Conservation (phyloP, 2,797 vertebrate genomes). For the Gorsachius magnificus region DNA sequence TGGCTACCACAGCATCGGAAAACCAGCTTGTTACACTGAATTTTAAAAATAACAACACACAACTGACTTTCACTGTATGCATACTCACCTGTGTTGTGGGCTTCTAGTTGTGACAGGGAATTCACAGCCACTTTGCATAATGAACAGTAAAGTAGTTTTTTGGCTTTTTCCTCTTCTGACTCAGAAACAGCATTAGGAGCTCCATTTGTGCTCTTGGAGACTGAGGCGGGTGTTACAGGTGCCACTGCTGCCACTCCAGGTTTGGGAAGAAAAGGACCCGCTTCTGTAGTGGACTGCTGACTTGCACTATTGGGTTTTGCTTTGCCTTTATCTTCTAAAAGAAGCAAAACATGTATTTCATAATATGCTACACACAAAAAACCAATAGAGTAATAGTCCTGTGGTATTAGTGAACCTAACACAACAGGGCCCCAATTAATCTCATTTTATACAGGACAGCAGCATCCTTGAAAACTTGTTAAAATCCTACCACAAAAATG, state of each 20-base stretch:
- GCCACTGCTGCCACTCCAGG: constrained; percentile 58
- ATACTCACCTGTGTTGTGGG: constrained; percentile 91
- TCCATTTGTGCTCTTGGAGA: constrained; percentile 75
- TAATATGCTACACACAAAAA: background rate
- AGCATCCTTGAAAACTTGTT: background rate
- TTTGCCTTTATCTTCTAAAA: constrained; percentile 76
- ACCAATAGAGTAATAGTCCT: background rate
- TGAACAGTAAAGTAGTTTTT: constrained; percentile 96
- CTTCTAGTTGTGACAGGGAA: constrained; percentile 95
- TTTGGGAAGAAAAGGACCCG: constrained; percentile 66
- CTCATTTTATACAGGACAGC: background rate
- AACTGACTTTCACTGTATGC: background rate
- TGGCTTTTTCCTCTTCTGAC: constrained; percentile 96
- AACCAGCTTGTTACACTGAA: background rate
- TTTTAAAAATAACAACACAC: background rate
- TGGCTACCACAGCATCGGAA: background rate
- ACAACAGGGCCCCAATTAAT: background rate
- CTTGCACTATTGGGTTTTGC: constrained; percentile 53
- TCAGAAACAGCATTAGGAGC: constrained; percentile 73
- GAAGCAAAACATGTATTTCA: background rate
- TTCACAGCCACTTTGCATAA: constrained; percentile 99
- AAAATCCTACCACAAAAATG: background rate
- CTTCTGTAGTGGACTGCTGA: constrained; percentile 66
- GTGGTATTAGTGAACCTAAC: background rate
- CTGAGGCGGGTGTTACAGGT: constrained; percentile 73